Conservation (phyloP, 2,888 invertebrate species). For the Clivina fossor region DNA sequence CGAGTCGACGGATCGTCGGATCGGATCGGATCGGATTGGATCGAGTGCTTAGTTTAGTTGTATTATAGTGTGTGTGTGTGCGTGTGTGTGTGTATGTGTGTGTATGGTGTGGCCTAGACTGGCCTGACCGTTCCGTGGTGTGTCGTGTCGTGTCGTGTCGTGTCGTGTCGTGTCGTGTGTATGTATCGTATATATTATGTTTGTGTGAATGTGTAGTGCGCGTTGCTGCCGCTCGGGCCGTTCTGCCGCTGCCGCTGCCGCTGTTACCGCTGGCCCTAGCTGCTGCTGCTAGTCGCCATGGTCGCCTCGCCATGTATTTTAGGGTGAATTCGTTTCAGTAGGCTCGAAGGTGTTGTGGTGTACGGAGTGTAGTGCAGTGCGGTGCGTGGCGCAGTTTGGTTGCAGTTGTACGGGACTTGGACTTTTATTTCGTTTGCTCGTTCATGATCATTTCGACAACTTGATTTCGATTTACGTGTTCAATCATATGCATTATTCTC, state of each 20-base stretch:
- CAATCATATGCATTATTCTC: slow-evolving; percentile 1
- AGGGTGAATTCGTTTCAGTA: slow-evolving; percentile 52
- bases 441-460: slow-evolving; percentile 32
- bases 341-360: slow-evolving; percentile 50
- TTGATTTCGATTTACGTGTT: slow-evolving; percentile 5
- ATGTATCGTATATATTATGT: too few species aligned
- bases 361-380: slow-evolving; percentile 47
- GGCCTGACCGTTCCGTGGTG: too few species aligned
- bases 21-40: too few species aligned
- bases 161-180: too few species aligned
- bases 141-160: too few species aligned
- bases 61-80: too few species aligned
- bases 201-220: slow-evolving; percentile 24
- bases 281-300: slow-evolving; percentile 43
- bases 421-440: slow-evolving; percentile 53
- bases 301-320: slow-evolving; percentile 50
- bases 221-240: slow-evolving; percentile 31
- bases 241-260: slow-evolving; percentile 32
- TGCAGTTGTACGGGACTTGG: slow-evolving; percentile 23
- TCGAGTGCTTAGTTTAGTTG: too few species aligned
- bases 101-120: too few species aligned
- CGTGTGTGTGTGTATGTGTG: too few species aligned
- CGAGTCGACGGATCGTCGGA: too few species aligned
- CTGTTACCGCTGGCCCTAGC: slow-evolving; percentile 32
- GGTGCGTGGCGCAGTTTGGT: slow-evolving; percentile 41